phyloP scores from a whole-genome alignment of 2,113 vertebrate species.

The Morphnarchus princeps region DNA sequence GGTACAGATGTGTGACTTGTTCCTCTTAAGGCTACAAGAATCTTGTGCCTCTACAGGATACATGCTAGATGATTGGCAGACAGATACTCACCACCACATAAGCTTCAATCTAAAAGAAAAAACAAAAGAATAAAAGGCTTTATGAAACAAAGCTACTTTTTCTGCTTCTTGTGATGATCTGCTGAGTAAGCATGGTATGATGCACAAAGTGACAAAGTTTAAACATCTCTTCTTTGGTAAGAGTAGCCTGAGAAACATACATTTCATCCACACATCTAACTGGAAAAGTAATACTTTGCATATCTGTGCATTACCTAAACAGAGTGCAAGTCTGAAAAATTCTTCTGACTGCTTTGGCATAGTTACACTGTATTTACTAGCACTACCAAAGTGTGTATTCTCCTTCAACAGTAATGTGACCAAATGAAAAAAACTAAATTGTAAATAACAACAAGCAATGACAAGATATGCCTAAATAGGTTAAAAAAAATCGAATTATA shows the following conservation, averaged over 20 bases:
- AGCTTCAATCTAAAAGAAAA: constrained; percentile 83
- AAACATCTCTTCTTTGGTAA: background rate
- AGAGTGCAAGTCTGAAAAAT: background rate
- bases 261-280: background rate
- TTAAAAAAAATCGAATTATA: background rate
- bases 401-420: background rate
- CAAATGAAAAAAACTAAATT: background rate
- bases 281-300: background rate
- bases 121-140: background rate
- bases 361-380: background rate
- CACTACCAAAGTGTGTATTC: background rate
- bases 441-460: background rate
- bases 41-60: background rate
- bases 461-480: background rate
- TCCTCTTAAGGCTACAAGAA: background rate
- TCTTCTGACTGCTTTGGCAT: background rate
- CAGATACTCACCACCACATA: constrained; percentile 88
- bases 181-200: background rate
- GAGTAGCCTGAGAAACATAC: background rate
- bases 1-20: background rate
- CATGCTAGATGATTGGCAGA: background rate
- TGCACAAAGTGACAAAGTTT: background rate
- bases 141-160: background rate
- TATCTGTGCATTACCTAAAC: background rate
- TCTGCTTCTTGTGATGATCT: background rate